Percentiles rank a stretch among this genome's conserved stretches.
These are phyloP conservation scores for Fragum fragum DNA, from an alignment of 2,888 invertebrate genomes.

Conservation along the genomic window DNA sequence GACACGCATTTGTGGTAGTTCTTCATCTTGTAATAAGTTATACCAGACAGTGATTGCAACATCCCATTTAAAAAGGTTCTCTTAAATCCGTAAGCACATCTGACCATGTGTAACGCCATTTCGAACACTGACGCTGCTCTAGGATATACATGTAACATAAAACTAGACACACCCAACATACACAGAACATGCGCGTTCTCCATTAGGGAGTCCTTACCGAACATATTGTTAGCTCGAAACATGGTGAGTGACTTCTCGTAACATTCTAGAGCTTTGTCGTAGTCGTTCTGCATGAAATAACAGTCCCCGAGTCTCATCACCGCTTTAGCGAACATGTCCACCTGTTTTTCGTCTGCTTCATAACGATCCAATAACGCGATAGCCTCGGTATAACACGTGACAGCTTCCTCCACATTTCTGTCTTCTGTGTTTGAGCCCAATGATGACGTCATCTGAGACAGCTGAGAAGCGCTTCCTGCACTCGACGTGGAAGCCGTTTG, in stretches of 20 bases:
- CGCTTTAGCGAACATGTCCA: constrained; percentile 79
- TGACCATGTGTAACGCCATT: constrained; percentile 83
- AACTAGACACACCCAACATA: constrained; percentile 85
- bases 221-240: constrained; percentile 76
- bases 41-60: constrained; percentile 83
- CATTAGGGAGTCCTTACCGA: constrained; percentile 79
- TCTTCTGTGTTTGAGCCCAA: constrained; percentile 72
- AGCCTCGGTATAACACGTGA: constrained; percentile 83
- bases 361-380: constrained; percentile 79
- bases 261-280: constrained; percentile 81
- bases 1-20: constrained; percentile 85
- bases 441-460: constrained; percentile 69
- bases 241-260: constrained; percentile 84
- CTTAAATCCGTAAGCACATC: constrained; percentile 79
- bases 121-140: constrained; percentile 85
- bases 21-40: constrained; percentile 84
- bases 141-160: constrained; percentile 84
- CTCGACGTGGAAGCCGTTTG: constrained; percentile 70
- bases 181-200: constrained; percentile 85
- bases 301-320: constrained; percentile 85
- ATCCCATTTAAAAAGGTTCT: constrained; percentile 82
- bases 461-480: constrained; percentile 64
- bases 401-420: constrained; percentile 82
- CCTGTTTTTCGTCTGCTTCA: constrained; percentile 73
- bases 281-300: constrained; percentile 84